Evolutionary conservation across 2,113 vertebrate genomes (phyloP).

Genomic region (Pterophyllum scalare): DNA sequence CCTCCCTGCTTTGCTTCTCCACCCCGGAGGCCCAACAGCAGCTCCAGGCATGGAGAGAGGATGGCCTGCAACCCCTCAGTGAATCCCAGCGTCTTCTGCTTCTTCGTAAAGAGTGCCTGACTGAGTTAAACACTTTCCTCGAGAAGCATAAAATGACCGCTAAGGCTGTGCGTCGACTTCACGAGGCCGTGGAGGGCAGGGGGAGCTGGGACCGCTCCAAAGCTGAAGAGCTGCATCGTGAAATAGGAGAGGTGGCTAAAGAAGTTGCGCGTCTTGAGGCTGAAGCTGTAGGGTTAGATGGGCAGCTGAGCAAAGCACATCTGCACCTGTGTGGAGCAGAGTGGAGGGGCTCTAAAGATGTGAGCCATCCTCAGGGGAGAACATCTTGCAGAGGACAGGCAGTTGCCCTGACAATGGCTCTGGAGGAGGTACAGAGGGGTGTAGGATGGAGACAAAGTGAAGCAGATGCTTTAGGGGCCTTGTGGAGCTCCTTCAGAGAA

Average conservation of each 20-base stretch:
- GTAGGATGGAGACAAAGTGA: slow-evolving; percentile 94
- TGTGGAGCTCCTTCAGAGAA: slow-evolving; percentile 86
- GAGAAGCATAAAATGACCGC: slow-evolving; percentile 70
- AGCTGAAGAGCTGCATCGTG: slow-evolving; percentile 82
- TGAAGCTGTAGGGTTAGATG: slow-evolving; percentile 84
- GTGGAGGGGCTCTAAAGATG: slow-evolving; percentile 41
- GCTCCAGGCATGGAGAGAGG: slow-evolving; percentile 85
- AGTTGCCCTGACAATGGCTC: slow-evolving; percentile 79
- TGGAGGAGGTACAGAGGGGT: slow-evolving; percentile 88
- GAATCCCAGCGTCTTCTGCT: slow-evolving; percentile 85
- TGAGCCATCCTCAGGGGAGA: slow-evolving; percentile 67
- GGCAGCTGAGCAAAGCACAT: slow-evolving; percentile 88
- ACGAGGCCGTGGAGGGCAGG: slow-evolving; percentile 84
- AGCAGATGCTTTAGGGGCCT: slow-evolving; percentile 85
- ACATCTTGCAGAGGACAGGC: slow-evolving; percentile 87
- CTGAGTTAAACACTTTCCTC: slow-evolving; percentile 82
- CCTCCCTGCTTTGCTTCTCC: slow-evolving; percentile 79
- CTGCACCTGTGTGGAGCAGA: slow-evolving; percentile 82
- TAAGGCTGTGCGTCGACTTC: slow-evolving; percentile 77
- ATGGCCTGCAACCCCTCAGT: slow-evolving; percentile 87
- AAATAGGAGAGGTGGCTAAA: slow-evolving; percentile 77
- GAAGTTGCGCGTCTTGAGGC: slow-evolving; percentile 84
- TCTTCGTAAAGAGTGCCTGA: slow-evolving; percentile 82
- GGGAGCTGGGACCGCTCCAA: slow-evolving; percentile 87
- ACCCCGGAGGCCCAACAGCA: slow-evolving; percentile 82